Conservation (phyloP, 2,113 vertebrate species). For the Marmota flaviventris region DNA sequence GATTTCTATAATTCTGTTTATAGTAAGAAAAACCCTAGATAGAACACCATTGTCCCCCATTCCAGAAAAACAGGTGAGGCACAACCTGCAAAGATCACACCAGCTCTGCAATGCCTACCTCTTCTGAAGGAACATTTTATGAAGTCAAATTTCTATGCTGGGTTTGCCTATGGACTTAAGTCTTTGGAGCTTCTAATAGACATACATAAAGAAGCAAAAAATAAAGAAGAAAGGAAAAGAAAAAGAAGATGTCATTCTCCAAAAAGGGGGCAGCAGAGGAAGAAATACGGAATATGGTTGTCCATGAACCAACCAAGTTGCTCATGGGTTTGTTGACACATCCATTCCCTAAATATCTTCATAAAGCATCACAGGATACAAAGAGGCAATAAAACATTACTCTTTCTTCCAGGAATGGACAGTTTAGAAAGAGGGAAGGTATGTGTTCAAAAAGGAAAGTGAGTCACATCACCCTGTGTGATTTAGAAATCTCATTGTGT, state of each 20-base stretch:
- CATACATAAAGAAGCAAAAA: neutral
- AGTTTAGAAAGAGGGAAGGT: neutral
- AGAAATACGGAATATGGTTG: neutral
- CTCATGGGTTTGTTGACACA: neutral
- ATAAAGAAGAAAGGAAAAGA: neutral
- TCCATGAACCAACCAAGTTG: neutral
- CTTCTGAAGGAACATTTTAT: neutral
- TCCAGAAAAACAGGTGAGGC: neutral
- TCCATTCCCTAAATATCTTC: neutral
- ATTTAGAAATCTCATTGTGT: conserved; percentile 31
- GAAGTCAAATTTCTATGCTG: neutral
- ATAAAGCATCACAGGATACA: neutral
- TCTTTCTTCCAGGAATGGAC: neutral
- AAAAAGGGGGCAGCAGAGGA: neutral
- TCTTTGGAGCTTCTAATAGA: neutral
- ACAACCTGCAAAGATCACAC: neutral
- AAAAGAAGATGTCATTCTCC: no score
- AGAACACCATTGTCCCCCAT: neutral
- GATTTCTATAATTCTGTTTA: neutral
- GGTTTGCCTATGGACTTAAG: neutral
- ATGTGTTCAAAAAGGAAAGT: neutral
- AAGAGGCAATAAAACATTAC: neutral
- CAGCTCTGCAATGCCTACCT: neutral
- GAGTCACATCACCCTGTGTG: neutral
- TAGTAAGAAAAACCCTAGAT: neutral